Evolutionary conservation across 2,888 invertebrate genomes (phyloP).

Genomic region (Coronaproctus castanopsis): DNA sequence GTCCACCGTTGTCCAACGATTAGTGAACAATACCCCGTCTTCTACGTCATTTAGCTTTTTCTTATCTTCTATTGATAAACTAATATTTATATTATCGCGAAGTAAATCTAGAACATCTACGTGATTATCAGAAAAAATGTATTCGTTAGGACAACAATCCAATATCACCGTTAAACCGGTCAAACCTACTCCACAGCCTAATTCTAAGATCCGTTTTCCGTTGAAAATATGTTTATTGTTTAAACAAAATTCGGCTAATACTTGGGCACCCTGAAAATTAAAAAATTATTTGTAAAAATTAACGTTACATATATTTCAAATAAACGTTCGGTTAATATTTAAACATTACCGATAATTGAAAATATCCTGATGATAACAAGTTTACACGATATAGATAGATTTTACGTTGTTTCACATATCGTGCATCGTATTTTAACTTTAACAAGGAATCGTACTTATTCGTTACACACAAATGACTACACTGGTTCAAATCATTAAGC

Average conservation of each 20-base stretch:
- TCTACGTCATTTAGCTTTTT: background rate
- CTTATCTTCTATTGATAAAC: conserved; percentile 25
- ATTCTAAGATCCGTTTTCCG: conserved; percentile 41
- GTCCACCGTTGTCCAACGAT: conserved; percentile 2
- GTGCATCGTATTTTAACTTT: too few relatives aligned
- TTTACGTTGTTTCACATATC: too few relatives aligned
- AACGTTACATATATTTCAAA: background rate
- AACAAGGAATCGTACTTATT: too few relatives aligned
- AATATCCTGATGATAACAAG: background rate
- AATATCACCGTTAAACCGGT: conserved; percentile 41
- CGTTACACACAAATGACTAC: too few relatives aligned
- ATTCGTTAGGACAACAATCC: conserved; percentile 32
- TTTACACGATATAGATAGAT: too few relatives aligned
- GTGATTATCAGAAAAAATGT: conserved; percentile 50
- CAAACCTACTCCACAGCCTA: conserved; percentile 52
- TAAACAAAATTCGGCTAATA: conserved; percentile 48
- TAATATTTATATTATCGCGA: conserved; percentile 39
- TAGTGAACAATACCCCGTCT: background rate
- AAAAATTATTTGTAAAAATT: too few relatives aligned
- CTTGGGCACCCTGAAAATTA: conserved; percentile 40
- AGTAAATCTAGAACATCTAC: conserved; percentile 39
- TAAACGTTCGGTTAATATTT: background rate
- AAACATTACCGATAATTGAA: background rate
- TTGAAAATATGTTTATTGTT: conserved; percentile 32
- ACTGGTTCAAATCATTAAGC: too few relatives aligned